Conservation (phyloP, 2,113 vertebrate genomes). For the Coreoperca whiteheadi region DNA sequence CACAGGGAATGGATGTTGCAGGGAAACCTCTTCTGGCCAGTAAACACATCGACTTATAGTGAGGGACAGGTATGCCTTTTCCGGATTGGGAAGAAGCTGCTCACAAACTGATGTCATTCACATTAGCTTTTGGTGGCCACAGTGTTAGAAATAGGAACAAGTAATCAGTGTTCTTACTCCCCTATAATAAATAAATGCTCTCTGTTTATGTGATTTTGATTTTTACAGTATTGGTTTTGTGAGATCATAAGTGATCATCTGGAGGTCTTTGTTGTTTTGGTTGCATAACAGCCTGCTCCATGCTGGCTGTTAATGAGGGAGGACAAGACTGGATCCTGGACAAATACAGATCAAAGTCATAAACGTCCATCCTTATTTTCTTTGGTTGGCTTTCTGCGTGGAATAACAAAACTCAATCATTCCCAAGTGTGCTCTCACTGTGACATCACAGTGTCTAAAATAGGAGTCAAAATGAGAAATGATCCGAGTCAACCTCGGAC, state of each 20-base stretch:
- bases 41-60: constrained; percentile 1
- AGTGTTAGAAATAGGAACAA: not conserved
- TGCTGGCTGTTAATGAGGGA: constrained; percentile 23
- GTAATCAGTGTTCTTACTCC: constrained; percentile 2
- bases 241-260: constrained; percentile 26
- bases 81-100: constrained; percentile 20
- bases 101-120: constrained; percentile 17
- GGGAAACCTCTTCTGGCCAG: constrained; percentile 26
- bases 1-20: constrained; percentile 5
- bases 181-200: constrained; percentile 20
- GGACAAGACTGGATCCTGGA: constrained; percentile 6
- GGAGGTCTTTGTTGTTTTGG: constrained; percentile 35
- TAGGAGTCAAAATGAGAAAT: constrained; percentile 8
- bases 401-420: constrained; percentile 28
- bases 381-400: constrained; percentile 9
- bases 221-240: constrained; percentile 31
- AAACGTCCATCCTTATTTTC: constrained; percentile 12
- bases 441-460: constrained; percentile 18
- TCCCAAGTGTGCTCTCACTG: not conserved
- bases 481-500: not conserved
- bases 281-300: constrained; percentile 17
- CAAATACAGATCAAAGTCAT: constrained; percentile 33
- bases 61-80: constrained; percentile 10
- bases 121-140: not conserved
- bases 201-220: constrained; percentile 19